phyloP scores from a whole-genome alignment of 1,140 invertebrate genomes.

The Euwallacea similis region DNA sequence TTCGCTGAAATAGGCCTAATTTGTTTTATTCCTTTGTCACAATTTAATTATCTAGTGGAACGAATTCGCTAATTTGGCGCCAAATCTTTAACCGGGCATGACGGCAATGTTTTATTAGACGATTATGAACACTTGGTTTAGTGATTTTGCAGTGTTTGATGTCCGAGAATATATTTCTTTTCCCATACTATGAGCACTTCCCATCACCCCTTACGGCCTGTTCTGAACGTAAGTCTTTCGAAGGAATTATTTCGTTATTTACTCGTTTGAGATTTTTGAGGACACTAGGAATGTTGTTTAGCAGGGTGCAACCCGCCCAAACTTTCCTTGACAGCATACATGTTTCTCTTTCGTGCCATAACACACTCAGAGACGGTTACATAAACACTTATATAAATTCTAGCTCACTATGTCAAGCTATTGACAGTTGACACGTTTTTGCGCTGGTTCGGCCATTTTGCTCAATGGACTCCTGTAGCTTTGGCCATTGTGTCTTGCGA shows the following conservation, averaged over 20 bases:
- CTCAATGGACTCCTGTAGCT: no score
- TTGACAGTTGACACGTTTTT: no score
- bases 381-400: no score
- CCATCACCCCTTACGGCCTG: slow-evolving; percentile 34
- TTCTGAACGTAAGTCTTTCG: slow-evolving; percentile 40
- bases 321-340: no score
- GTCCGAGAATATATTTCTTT: slow-evolving; percentile 23
- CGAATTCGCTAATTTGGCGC: slow-evolving; percentile 16
- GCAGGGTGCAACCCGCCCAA: no score
- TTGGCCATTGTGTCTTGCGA: no score
- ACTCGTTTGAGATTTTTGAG: not conserved
- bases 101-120: slow-evolving; percentile 2
- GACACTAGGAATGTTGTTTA: no score
- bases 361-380: no score
- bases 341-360: no score
- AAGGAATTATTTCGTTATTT: not conserved
- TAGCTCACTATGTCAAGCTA: no score
- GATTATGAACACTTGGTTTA: slow-evolving; percentile 19
- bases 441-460: no score
- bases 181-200: slow-evolving; percentile 37
- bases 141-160: slow-evolving; percentile 36
- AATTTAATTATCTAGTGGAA: slow-evolving; percentile 15
- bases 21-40: slow-evolving; percentile 17
- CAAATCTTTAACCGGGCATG: slow-evolving; percentile 3
- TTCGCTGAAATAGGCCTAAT: slow-evolving; percentile 23